Base-by-base conservation (phyloP, 1,140 invertebrate genomes). In the Lysiphlebus fabarum region DNA sequence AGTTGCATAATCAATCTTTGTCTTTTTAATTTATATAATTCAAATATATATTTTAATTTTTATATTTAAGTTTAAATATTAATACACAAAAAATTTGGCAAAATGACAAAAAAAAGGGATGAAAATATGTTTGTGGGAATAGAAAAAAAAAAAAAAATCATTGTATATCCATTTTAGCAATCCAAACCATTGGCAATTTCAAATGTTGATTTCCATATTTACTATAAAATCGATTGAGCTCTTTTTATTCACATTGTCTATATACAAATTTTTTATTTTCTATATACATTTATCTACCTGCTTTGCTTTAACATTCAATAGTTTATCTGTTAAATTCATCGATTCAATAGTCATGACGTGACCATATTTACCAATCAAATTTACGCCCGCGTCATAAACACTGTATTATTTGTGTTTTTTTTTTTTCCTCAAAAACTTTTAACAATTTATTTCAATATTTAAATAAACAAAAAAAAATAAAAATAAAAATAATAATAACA, bases 171-270 rank as follows among this genome's bases (percentile, higher is more conserved):
- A 40, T 36, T 41, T 49, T n/a, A 14, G 11, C 14, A 36, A 38
- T 49, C 17, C 36, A 45, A 34, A 48, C 38, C 54, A 51, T 43
- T 58, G 56, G 56, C 47, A 51, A 58, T 58, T 58, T 38, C 56
- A 51, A n/a, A 58, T 50, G 48, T 40, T 48, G 56, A 58, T 58
- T 58, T 51, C 48, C 56, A 58, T 58, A 58, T 58, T 58, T 41
- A 33, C 48, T 6, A n/a, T n/a, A 14, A 48, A 38, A 58, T 58
- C 56, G 56, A 58, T 58, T 51, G 48, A 51, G 56, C 42, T n/a
- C 42, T 45, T 34, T n/a, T 51, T 36, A 37, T 37, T 36, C 49
- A 37, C 49, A n/a, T 51, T 51, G 34, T 36, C 33, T 51, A 8
- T 1, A 2, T 42, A n/a, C n/a, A n/a, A n/a, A n/a, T 41, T 50